phyloP scores from a whole-genome alignment of 2,888 invertebrate species.

The Stenoptilia bipunctidactyla region DNA sequence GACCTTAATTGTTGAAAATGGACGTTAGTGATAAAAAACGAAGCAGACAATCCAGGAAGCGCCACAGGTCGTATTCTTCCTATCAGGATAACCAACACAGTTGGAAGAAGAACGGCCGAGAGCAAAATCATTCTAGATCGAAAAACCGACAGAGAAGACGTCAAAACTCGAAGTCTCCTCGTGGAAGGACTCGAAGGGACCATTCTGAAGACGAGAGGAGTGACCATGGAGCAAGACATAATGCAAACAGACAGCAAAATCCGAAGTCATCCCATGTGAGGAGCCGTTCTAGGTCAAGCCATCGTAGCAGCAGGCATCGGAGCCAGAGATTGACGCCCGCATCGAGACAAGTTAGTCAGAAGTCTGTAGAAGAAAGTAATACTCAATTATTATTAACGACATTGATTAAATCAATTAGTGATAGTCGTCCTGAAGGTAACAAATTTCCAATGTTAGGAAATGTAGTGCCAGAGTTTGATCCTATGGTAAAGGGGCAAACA shows the following conservation, averaged over 20 bases:
- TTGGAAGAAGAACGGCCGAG: neutral
- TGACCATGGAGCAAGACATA: neutral
- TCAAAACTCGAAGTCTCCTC: neutral
- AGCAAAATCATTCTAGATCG: neutral
- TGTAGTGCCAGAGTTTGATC: slow-evolving; percentile 12
- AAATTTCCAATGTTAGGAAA: slow-evolving; percentile 13
- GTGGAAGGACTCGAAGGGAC: neutral
- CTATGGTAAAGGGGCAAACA: slow-evolving; percentile 12
- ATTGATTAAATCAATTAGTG: slow-evolving; percentile 1
- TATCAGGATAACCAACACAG: neutral
- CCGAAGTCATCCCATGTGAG: neutral
- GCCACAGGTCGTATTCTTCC: neutral
- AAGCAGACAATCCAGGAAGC: too few relatives aligned
- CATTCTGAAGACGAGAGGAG: too few relatives aligned
- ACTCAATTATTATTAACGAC: neutral
- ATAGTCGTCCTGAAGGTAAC: slow-evolving; percentile 6
- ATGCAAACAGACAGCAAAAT: neutral
- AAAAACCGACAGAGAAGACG: neutral
- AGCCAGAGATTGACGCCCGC: neutral
- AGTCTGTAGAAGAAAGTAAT: neutral
- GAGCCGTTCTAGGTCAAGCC: neutral
- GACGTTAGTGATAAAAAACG: too few relatives aligned
- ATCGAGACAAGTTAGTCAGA: neutral
- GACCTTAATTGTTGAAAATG: too few relatives aligned
- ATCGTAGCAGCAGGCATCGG: too few relatives aligned